Evolutionary conservation across 2,888 invertebrate species (phyloP).

Genomic region (Carpatolechia fugitivella): DNA sequence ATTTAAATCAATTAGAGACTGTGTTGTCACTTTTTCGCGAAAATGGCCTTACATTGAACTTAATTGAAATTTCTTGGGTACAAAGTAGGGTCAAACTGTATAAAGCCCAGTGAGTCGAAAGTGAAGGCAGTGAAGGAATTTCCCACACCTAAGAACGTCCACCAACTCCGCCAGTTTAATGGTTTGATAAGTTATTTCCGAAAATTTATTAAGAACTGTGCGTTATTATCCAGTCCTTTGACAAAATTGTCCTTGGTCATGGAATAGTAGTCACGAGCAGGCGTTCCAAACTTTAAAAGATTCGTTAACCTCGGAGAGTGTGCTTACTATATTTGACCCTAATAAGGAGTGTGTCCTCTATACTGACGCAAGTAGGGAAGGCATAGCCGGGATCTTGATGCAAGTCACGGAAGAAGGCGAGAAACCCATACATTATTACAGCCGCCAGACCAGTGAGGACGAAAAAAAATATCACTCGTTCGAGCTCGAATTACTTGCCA

Average conservation of each 20-base stretch:
- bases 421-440: slow-evolving; percentile 37
- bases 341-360: slow-evolving; percentile 21
- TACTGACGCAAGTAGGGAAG: slow-evolving; percentile 32
- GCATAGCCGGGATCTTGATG: slow-evolving; percentile 37
- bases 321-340: slow-evolving; percentile 29
- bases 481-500: slow-evolving; percentile 45
- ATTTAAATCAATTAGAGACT: slow-evolving; percentile 14
- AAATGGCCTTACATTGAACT: slow-evolving; percentile 28
- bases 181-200: slow-evolving; percentile 34
- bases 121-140: slow-evolving; percentile 26
- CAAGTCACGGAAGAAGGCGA: slow-evolving; percentile 28
- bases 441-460: slow-evolving; percentile 36
- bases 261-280: slow-evolving; percentile 9
- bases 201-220: slow-evolving; percentile 36
- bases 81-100: slow-evolving; percentile 17
- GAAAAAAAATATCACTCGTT: slow-evolving; percentile 43
- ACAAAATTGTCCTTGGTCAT: slow-evolving; percentile 27
- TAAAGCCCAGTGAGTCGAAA: slow-evolving; percentile 27
- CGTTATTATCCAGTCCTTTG: slow-evolving; percentile 28
- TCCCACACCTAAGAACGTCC: slow-evolving; percentile 24
- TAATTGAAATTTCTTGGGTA: slow-evolving; percentile 29
- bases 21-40: slow-evolving; percentile 21
- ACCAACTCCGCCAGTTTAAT: slow-evolving; percentile 28
- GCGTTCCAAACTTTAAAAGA: slow-evolving; percentile 15
- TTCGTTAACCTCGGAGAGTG: slow-evolving; percentile 16